Evolutionary conservation across 1,140 invertebrate species (phyloP).

Genomic region (Drosophila punjabiensis): DNA sequence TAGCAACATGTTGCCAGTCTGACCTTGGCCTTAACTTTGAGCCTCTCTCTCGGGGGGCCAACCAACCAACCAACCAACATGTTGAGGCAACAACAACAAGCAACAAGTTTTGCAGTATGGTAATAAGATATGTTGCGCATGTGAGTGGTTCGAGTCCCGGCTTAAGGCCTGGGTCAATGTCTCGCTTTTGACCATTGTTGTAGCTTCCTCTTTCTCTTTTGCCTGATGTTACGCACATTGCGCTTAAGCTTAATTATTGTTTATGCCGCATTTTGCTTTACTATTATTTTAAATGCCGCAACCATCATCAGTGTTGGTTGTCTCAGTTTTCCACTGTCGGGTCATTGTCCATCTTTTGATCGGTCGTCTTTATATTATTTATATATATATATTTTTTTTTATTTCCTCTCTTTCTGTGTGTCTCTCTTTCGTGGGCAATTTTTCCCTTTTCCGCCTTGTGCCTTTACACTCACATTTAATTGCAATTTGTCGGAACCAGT

Average conservation of each 20-base stretch:
- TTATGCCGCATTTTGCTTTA: conserved; percentile 62
- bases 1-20: conserved; percentile 46
- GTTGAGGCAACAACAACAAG: too few relatives aligned
- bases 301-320: conserved; percentile 32
- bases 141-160: conserved; percentile 31
- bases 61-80: too few relatives aligned
- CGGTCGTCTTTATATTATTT: conserved; percentile 27
- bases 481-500: conserved; percentile 55
- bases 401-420: neutral
- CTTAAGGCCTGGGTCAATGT: conserved; percentile 67
- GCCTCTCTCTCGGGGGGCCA: neutral
- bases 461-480: conserved; percentile 52
- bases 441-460: conserved; percentile 30
- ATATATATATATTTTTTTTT: conserved; percentile 5
- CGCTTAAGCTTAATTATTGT: conserved; percentile 76
- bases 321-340: conserved; percentile 49
- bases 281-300: conserved; percentile 66
- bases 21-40: conserved; percentile 65
- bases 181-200: conserved; percentile 49
- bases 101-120: conserved; percentile 58
- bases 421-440: conserved; percentile 19
- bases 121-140: conserved; percentile 45
- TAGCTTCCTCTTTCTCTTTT: conserved; percentile 22
- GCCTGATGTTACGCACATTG: conserved; percentile 66
- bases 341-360: conserved; percentile 60